A percentile compares a stretch with the other conserved stretches of the same genome.
phyloP scores from a whole-genome alignment of 1,140 invertebrate genomes.

The Antheraea mylitta region DNA sequence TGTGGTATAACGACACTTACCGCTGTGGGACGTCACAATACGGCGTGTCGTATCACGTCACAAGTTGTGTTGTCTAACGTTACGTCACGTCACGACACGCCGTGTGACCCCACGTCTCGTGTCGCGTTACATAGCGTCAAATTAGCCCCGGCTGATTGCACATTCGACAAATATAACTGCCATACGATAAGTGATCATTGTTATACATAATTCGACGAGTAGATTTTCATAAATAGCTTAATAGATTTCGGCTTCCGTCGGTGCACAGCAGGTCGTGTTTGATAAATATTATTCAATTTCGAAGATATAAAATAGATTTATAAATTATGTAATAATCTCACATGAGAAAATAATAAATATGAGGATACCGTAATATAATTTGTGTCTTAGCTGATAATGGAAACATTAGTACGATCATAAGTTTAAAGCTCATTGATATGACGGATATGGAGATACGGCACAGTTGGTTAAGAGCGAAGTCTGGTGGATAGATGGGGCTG shows the following conservation, averaged over 20 bases:
- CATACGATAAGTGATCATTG: constrained; percentile 73
- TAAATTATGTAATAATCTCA: constrained; percentile 74
- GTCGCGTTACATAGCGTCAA: constrained; percentile 7
- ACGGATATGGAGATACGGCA: constrained; percentile 31
- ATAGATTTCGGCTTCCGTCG: constrained; percentile 68
- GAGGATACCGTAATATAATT: constrained; percentile 72
- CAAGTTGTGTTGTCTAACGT: neutral
- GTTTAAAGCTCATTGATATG: constrained; percentile 61
- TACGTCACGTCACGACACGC: too few relatives aligned
- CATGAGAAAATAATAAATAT: constrained; percentile 69
- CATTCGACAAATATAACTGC: constrained; percentile 74
- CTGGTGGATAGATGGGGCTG: constrained; percentile 26
- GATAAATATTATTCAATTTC: constrained; percentile 74
- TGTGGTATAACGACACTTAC: too few relatives aligned
- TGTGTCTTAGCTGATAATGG: constrained; percentile 75
- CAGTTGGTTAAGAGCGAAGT: constrained; percentile 19
- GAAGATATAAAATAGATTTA: constrained; percentile 73
- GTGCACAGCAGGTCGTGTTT: constrained; percentile 73
- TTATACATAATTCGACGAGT: constrained; percentile 69
- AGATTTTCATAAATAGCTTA: constrained; percentile 64
- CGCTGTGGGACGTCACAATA: too few relatives aligned
- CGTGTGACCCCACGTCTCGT: neutral
- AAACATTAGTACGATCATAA: constrained; percentile 68
- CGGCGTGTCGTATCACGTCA: neutral
- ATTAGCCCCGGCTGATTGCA: constrained; percentile 35